Evolutionary conservation across 2,888 invertebrate genomes (phyloP).

Genomic region (Orthonychiurus folsomi): DNA sequence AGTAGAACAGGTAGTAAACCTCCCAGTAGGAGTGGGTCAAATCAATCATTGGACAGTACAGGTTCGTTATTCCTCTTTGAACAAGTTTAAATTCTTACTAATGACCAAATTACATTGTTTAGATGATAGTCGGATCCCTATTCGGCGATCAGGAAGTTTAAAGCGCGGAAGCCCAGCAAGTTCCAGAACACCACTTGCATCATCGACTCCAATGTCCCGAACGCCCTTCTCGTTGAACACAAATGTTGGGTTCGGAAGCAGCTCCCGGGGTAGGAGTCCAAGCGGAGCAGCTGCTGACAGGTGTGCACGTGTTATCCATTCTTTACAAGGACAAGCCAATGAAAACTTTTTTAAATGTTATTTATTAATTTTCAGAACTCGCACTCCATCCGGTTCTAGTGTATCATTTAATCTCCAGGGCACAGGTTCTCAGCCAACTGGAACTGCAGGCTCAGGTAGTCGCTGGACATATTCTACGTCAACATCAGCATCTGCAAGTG

Average conservation of each 20-base stretch:
- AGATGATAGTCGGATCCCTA: slow-evolving; percentile 35
- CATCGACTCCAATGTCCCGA: slow-evolving; percentile 20
- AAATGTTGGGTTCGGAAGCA: slow-evolving; percentile 29
- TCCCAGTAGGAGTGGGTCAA: slow-evolving; percentile 86
- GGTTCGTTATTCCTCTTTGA: slow-evolving; percentile 44
- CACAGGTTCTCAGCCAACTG: too few relatives aligned
- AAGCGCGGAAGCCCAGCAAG: slow-evolving; percentile 34
- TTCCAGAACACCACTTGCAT: slow-evolving; percentile 15
- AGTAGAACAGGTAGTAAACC: slow-evolving; percentile 83
- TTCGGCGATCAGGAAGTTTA: slow-evolving; percentile 37
- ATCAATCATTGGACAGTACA: slow-evolving; percentile 78
- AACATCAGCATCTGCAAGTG: not conserved
- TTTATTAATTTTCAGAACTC: slow-evolving; percentile 51
- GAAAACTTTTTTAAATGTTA: not conserved
- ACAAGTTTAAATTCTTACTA: not conserved
- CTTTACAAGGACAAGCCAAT: not conserved
- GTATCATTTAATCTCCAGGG: slow-evolving; percentile 30
- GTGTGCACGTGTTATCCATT: slow-evolving; percentile 11
- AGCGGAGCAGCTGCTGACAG: slow-evolving; percentile 28
- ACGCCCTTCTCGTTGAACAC: slow-evolving; percentile 35
- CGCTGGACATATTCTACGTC: too few relatives aligned
- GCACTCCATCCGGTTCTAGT: slow-evolving; percentile 63
- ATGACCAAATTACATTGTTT: too few relatives aligned
- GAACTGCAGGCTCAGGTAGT: too few relatives aligned
- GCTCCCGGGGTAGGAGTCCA: slow-evolving; percentile 22